Evolutionary conservation across 1,140 invertebrate species (phyloP).

Genomic region (Calliopsis andreniformis): DNA sequence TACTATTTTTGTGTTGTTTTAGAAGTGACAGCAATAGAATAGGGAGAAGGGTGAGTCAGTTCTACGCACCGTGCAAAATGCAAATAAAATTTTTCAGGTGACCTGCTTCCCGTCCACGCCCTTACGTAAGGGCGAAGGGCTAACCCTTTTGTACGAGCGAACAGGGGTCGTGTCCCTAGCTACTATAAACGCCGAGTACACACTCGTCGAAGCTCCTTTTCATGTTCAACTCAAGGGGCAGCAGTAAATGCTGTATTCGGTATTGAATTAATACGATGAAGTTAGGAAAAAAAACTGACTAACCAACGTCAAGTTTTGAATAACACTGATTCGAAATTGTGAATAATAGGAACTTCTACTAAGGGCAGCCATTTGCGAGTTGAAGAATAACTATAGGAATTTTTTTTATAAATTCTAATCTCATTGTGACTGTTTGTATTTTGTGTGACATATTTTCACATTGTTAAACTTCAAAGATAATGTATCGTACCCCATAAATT

Average conservation of each 20-base stretch:
- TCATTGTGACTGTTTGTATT: too few relatives aligned
- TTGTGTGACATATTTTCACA: too few relatives aligned
- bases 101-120: constrained; percentile 44
- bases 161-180: constrained; percentile 11
- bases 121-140: constrained; percentile 21
- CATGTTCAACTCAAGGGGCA: background rate
- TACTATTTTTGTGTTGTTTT: background rate
- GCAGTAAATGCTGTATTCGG: background rate
- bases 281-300: too few relatives aligned
- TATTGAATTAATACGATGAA: background rate
- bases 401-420: too few relatives aligned
- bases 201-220: constrained; percentile 6
- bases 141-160: constrained; percentile 37
- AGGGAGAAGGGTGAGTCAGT: background rate
- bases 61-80: constrained; percentile 27
- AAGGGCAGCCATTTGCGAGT: too few relatives aligned
- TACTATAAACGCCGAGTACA: constrained; percentile 26
- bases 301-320: too few relatives aligned
- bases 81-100: constrained; percentile 50
- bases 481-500: too few relatives aligned
- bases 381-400: too few relatives aligned
- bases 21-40: background rate
- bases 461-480: too few relatives aligned
- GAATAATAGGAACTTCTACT: too few relatives aligned
- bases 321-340: too few relatives aligned